A percentile compares a stretch with the other conserved stretches of the same genome.
Evolutionary conservation across 2,113 vertebrate genomes (phyloP).

Genomic region (Salvelinus alpinus): DNA sequence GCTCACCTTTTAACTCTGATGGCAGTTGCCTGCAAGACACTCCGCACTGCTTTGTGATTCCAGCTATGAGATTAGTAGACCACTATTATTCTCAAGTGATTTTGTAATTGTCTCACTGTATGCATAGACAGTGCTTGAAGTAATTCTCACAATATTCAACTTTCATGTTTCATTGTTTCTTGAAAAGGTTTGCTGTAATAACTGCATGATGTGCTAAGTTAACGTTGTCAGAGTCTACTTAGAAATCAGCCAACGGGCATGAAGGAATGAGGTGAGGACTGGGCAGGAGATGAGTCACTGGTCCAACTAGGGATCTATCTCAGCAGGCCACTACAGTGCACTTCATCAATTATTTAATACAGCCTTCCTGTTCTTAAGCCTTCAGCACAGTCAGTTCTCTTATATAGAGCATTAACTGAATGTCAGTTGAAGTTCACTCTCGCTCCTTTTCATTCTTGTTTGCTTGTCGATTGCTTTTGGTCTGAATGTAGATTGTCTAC

Average conservation of each 20-base stretch:
- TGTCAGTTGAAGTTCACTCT: constrained; percentile 2
- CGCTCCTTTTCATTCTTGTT: background rate
- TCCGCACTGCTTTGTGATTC: background rate
- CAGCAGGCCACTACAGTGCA: constrained; percentile 7
- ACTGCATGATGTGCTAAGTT: too few relatives aligned
- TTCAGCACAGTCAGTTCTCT: background rate
- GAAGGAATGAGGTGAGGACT: too few relatives aligned
- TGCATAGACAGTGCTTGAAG: background rate
- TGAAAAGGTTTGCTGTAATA: too few relatives aligned
- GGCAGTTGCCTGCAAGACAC: constrained; percentile 10
- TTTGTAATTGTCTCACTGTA: background rate
- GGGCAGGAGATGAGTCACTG: constrained; percentile 13
- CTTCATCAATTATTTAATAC: constrained; percentile 27
- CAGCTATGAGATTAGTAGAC: background rate
- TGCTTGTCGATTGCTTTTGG: background rate
- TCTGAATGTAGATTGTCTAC: background rate
- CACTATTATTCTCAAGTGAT: background rate
- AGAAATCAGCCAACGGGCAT: too few relatives aligned
- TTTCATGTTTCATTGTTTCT: background rate
- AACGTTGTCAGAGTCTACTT: too few relatives aligned
- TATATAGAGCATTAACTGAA: background rate
- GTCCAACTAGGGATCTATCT: constrained; percentile 20
- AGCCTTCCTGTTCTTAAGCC: background rate
- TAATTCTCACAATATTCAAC: background rate
- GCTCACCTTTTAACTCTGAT: background rate